Base-by-base conservation (phyloP, 1,140 invertebrate genomes). In the Lutraria rhynchaena region DNA sequence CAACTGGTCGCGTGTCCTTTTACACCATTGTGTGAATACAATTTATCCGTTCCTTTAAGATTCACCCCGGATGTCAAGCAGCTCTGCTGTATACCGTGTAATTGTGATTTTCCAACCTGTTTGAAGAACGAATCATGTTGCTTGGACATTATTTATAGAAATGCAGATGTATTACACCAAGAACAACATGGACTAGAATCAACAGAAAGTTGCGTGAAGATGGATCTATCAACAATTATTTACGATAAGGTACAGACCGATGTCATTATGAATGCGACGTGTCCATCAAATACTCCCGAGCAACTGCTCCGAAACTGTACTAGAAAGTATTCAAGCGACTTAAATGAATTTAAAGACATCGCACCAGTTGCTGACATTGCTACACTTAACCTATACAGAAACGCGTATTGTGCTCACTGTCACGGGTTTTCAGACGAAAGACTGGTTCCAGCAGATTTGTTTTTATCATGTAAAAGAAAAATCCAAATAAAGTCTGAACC, bases 381-480 rank as follows among this genome's bases (percentile, higher is more conserved):
- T 1, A 19, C 1, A 3, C 1, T 7, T 35, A 33, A 5, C 5
- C 1, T 35, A 22, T 61, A 61, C 31, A 35, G 58, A 22, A 61
- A 61, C 17, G 37, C 3, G 33, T 61, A 61, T 41, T 61, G 58
- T 17, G 58, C 58, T 35, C 19, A 35, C 33, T 61, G 58, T 19
- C 5, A 35, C 22, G 5, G n/a, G 7, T 11, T 29, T 2, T 9
- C 3, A 9, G 58, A 15, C 17, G 2, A 29, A 11, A 1, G n/a
- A 35, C n/a, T 61, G 17, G 4, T 1, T 35, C 3, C 9, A 29
- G n/a, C 33, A 37, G 58, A 35, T 3, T 15, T 37, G 37, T 4
- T n/a, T 19, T 1, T 61, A 19, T 9, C 11, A 11, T 61, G 58
- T 22, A 35, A 27, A 2, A 13, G 13, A 35, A 19, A 3, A 15